These are phyloP conservation scores for Euplagia quadripunctaria DNA, from an alignment of 2,888 invertebrate species.

Conservation along the genomic window DNA sequence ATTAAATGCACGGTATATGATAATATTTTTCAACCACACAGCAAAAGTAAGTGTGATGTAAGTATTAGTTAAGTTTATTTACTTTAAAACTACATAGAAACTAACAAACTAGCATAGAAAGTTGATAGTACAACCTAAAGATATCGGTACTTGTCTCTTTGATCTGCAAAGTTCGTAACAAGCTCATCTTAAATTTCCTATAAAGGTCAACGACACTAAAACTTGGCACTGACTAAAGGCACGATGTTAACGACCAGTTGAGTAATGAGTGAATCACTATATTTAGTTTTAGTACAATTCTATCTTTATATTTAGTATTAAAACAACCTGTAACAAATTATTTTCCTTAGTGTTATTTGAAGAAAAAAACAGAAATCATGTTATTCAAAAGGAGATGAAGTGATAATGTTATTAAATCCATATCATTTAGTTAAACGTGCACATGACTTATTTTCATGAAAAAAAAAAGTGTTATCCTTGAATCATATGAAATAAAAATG, in stretches of 20 bases:
- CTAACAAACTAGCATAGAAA: neutral
- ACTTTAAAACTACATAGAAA: neutral
- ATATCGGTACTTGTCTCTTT: neutral
- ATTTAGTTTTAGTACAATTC: neutral
- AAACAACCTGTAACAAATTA: neutral
- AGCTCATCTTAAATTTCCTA: neutral
- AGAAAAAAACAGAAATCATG: neutral
- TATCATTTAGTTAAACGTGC: no score
- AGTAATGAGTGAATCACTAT: neutral
- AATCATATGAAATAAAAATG: no score
- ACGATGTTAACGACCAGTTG: neutral
- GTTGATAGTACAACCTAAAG: neutral
- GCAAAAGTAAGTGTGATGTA: no score
- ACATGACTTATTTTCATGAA: no score
- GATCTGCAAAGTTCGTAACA: slow-evolving; percentile 1
- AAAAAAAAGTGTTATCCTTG: no score
- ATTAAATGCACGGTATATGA: no score
- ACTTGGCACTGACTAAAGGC: neutral
- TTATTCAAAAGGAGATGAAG: neutral
- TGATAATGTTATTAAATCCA: no score
- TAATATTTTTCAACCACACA: no score
- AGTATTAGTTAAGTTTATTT: neutral
- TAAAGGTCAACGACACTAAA: neutral
- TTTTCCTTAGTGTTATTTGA: neutral
- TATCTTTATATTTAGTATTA: neutral